Conservation (phyloP, 37 sponge, comb jelly and placozoan genomes). For the Chondrilla cf. caribensis region DNA sequence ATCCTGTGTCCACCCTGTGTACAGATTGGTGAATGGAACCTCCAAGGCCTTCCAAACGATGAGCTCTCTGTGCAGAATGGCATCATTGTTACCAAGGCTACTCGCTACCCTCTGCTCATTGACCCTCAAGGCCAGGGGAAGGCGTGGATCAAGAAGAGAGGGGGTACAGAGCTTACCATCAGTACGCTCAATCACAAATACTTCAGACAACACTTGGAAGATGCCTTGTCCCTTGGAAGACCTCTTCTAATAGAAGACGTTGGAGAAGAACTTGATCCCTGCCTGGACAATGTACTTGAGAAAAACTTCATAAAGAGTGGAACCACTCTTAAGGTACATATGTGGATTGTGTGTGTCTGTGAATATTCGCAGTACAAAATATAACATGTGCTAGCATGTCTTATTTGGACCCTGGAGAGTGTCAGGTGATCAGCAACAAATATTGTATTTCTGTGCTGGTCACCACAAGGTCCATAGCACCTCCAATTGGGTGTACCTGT, state of each 20-base stretch:
- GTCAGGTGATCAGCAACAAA: no score
- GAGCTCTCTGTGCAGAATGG: slow-evolving; percentile 99
- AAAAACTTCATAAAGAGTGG: slow-evolving; percentile 99
- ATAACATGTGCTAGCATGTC: no score
- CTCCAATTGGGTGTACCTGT: background rate
- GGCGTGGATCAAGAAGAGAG: slow-evolving; percentile 96
- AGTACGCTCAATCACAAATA: slow-evolving; percentile 97
- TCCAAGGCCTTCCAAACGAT: slow-evolving; percentile 99
- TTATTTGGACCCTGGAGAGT: no score
- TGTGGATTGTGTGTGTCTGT: background rate
- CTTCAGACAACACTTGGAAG: slow-evolving; percentile 95
- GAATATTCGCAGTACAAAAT: no score
- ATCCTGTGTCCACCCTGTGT: background rate
- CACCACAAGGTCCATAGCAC: no score
- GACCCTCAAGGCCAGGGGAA: slow-evolving; percentile 99
- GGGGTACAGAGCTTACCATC: slow-evolving; percentile 52
- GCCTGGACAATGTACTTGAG: slow-evolving; percentile 97
- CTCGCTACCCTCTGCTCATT: slow-evolving; percentile 98
- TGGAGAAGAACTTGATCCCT: slow-evolving; percentile 97
- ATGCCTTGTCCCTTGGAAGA: slow-evolving; percentile 90
- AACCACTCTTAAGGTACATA: slow-evolving; percentile 73
- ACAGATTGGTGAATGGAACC: slow-evolving; percentile 91
- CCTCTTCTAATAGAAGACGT: slow-evolving; percentile 97
- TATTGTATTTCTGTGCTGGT: no score
- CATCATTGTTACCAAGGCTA: slow-evolving; percentile 98